A percentile compares a stretch with the other conserved stretches of the same genome.
Conservation (phyloP, 2,113 vertebrate genomes). For the Agapornis roseicollis region DNA sequence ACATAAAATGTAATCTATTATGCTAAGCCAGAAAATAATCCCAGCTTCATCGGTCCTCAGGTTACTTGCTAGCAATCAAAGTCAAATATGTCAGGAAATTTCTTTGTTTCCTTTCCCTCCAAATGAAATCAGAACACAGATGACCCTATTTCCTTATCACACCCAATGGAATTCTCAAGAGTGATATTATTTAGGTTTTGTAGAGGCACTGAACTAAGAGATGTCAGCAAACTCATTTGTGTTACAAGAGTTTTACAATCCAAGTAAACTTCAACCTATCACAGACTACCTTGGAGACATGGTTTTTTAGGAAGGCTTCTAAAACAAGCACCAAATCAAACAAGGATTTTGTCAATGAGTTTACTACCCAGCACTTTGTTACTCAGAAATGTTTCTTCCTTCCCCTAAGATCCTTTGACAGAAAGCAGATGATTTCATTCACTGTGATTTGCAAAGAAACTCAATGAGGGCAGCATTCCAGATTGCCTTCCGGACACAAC, state of each 20-base stretch:
- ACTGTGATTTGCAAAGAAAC: neutral
- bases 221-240: neutral
- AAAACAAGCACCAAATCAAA: neutral
- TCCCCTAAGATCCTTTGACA: neutral
- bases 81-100: neutral
- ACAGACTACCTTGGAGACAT: neutral
- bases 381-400: neutral
- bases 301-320: neutral
- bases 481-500: neutral
- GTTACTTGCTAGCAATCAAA: neutral
- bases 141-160: neutral
- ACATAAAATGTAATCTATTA: neutral
- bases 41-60: neutral
- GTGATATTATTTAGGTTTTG: neutral
- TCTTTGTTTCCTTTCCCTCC: neutral
- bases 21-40: neutral
- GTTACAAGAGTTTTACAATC: neutral
- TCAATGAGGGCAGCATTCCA: conserved; percentile 25
- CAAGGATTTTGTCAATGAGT: neutral
- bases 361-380: neutral
- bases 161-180: neutral
- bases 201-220: neutral
- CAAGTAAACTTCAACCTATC: neutral
- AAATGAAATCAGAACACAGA: neutral
- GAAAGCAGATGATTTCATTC: conserved; percentile 44